phyloP scores from a whole-genome alignment of 1,140 invertebrate species.

The Megathymus violae region DNA sequence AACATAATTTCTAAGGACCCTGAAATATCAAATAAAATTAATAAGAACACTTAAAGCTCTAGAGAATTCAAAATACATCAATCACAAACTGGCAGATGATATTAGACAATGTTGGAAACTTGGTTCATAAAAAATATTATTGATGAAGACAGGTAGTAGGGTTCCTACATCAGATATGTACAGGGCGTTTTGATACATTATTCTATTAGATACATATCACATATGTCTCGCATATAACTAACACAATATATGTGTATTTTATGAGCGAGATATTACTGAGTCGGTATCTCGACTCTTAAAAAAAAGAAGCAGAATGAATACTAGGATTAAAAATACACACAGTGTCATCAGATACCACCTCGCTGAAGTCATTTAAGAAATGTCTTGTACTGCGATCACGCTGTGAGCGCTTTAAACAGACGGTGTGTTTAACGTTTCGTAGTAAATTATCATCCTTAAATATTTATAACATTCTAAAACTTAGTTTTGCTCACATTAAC shows the following conservation, averaged over 20 bases:
- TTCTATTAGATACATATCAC: slow-evolving; percentile 68
- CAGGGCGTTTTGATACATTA: slow-evolving; percentile 64
- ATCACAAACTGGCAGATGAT: slow-evolving; percentile 60
- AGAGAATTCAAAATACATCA: slow-evolving; percentile 63
- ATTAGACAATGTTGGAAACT: slow-evolving; percentile 59
- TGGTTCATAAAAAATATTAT: slow-evolving; percentile 70
- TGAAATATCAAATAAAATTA: slow-evolving; percentile 14
- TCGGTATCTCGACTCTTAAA: slow-evolving; percentile 19
- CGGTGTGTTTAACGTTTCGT: slow-evolving; percentile 25
- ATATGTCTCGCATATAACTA: slow-evolving; percentile 45
- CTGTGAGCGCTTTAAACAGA: slow-evolving; percentile 20
- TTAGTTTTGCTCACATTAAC: neutral
- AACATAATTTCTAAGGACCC: slow-evolving; percentile 5
- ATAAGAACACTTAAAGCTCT: slow-evolving; percentile 43
- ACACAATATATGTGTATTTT: slow-evolving; percentile 44
- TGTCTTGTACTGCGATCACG: slow-evolving; percentile 17
- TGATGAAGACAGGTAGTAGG: slow-evolving; percentile 76
- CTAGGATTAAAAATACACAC: slow-evolving; percentile 15
- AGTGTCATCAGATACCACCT: slow-evolving; percentile 15
- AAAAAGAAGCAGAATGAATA: slow-evolving; percentile 12
- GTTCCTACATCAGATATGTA: slow-evolving; percentile 56
- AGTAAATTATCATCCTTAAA: slow-evolving; percentile 18
- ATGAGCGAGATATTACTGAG: slow-evolving; percentile 41
- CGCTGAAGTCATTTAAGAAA: slow-evolving; percentile 3
- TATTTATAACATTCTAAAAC: slow-evolving; percentile 20